These are phyloP conservation scores for Leptinotarsa texana DNA, from an alignment of 1,140 invertebrate genomes.

Conservation along the genomic window DNA sequence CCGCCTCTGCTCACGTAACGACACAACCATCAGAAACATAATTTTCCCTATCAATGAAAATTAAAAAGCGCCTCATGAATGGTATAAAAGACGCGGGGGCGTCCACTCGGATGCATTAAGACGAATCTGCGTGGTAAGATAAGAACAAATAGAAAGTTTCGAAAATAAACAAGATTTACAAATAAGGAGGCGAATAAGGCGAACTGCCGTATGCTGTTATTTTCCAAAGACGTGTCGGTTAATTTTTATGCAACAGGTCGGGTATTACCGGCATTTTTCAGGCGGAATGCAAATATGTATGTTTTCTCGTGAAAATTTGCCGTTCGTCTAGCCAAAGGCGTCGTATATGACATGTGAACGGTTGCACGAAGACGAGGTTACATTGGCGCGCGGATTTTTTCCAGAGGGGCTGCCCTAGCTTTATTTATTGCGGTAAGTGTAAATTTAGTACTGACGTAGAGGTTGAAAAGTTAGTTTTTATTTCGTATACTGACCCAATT, in stretches of 20 bases:
- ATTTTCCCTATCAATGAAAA: slow-evolving; percentile 35
- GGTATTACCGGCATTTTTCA: not conserved
- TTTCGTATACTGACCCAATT: too few species aligned
- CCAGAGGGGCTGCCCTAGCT: not conserved
- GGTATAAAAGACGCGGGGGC: slow-evolving; percentile 2
- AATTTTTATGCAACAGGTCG: not conserved
- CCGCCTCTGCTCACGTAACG: slow-evolving; percentile 32
- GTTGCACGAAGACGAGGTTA: slow-evolving; percentile 1
- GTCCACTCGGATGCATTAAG: slow-evolving; percentile 10
- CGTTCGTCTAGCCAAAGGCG: slow-evolving; percentile 16
- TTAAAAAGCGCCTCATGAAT: slow-evolving; percentile 22
- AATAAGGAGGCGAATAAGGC: slow-evolving; percentile 9
- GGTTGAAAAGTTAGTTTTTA: too few species aligned
- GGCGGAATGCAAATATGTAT: slow-evolving; percentile 18
- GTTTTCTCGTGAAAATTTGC: slow-evolving; percentile 21
- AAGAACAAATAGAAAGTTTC: slow-evolving; percentile 44
- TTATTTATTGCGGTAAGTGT: too few species aligned
- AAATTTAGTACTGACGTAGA: too few species aligned
- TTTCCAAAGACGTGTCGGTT: slow-evolving; percentile 11
- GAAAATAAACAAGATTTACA: slow-evolving; percentile 37
- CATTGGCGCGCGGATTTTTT: not conserved
- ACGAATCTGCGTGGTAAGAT: slow-evolving; percentile 29
- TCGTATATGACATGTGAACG: slow-evolving; percentile 21
- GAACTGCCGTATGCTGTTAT: slow-evolving; percentile 27
- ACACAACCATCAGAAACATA: slow-evolving; percentile 30